Base-by-base conservation (phyloP, 2,797 vertebrate genomes). In the Halcyon smyrnensis region DNA sequence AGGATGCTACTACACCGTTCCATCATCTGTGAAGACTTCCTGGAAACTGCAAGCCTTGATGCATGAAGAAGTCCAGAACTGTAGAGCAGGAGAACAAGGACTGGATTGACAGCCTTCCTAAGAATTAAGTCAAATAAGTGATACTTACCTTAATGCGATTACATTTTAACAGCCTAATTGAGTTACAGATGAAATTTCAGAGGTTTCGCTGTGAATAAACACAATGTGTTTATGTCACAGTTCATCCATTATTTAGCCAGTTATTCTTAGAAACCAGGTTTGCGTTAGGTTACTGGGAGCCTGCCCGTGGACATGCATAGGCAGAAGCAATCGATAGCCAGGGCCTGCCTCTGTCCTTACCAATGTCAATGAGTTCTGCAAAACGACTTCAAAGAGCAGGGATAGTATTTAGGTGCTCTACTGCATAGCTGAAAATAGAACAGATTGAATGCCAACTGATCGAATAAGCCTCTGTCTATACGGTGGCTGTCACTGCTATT, bases 21-120 rank as follows among this genome's bases (percentile, higher is more conserved):
- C 81, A 91, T 97, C 90, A 87, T 89, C 71, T 57, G 5, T 80
- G 37, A 82, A 74, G 70, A 90, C 82, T 90, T 93, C 68, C 43
- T 95, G 74, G 60, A 89, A 82, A 57, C 27, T 19, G 27, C n/a
- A 53, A 82, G 45, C 48, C 50, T 46, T 27, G 45, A 4, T 60
- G 24, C 21, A 30, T 7, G 6, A 59, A 19, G 15, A 65, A 62
- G 30, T 50, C 48, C 50, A 78, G 39, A 89, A 51, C 16, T 45
- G 12, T 15, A 68, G 28, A 32, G 32, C 0, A 34, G 28, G 18
- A 63, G 21, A 60, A 14, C 0, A 10, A 83, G 25, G 34, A 21
- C 36, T 80, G 56, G 39, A 32, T 30, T 67, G 63, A 37, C 16
- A 46, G 34, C 39, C 37, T 90, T 51, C 37, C 14, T 63, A 59